Evolutionary conservation across 2,888 invertebrate genomes (phyloP), one percentile per base, ranked within the genome.

Genomic region (Macrophya annulata): DNA sequence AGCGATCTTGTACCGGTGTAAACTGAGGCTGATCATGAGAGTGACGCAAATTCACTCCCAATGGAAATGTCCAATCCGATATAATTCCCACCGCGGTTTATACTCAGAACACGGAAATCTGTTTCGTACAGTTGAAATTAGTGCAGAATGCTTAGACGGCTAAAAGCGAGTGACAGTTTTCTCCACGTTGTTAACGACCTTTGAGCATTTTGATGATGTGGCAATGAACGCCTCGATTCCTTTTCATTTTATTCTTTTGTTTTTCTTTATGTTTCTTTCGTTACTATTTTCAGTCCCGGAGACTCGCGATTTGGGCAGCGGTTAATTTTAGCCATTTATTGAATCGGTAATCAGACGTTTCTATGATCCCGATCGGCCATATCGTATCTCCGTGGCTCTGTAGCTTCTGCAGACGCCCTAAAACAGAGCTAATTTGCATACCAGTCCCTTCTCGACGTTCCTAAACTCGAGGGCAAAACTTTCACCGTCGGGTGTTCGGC

Each of bases 351-450:
- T 17, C 43, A 74, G 74, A 74, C 8, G 3, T 43, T 45, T 21
- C 45, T 43, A 45, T 43, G 45, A 74, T 74, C 74, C 15, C 12
- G 43, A 72, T 72, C 43, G n/a, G 43, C 72, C 43, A 21, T 17
- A 31, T 8, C 43, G 43, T 21, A 43, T 21, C 45, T 31, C n/a
- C 12, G 40, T 40, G 43, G 43, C n/a, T 43, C 43, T 45, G 10
- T 21, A 45, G 74, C 45, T 74, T 43, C 45, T 74, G 74, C 21
- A 74, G 74, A 74, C 74, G 45, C 37, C 74, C 74, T 74, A 74
- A 74, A 74, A 25, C 77, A 55, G 55, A 55, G 31, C 77, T 77
- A 77, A 77, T 77, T 77, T 51, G 77, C 77, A 77, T 77, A 31
- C 31, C 74, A 25, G 43, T 45, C 12, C 45, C 45, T 74, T 3